These are phyloP conservation scores for Drosophila jambulina DNA, from an alignment of 1,140 invertebrate species.

Conservation along the genomic window DNA sequence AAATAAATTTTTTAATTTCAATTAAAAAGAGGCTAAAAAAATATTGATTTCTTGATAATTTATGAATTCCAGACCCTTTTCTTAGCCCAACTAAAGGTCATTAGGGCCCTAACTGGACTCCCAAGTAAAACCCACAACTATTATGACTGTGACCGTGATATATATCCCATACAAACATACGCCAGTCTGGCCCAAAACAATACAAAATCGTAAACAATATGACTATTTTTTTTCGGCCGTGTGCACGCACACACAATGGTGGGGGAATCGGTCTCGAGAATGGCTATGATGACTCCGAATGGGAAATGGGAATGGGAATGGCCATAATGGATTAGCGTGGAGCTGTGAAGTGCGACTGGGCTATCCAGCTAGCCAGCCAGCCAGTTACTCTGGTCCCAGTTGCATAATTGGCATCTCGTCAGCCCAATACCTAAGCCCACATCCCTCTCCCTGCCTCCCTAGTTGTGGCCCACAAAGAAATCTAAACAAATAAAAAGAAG, in stretches of 20 bases:
- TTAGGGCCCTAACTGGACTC: not conserved
- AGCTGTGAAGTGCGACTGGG: conserved; percentile 37
- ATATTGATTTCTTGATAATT: not conserved
- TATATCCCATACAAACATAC: not conserved
- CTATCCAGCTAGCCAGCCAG: not conserved
- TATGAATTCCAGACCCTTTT: not conserved
- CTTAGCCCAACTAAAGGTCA: not conserved
- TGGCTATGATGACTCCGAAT: not conserved
- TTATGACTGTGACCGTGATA: conserved; percentile 23
- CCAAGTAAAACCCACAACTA: not conserved
- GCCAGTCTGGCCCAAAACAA: conserved; percentile 5
- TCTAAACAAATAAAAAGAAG: conserved; percentile 23
- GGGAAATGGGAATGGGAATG: conserved; percentile 18
- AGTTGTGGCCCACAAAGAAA: conserved; percentile 26
- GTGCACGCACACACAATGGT: conserved; percentile 4
- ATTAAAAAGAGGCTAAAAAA: not conserved
- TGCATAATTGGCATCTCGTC: conserved; percentile 26
- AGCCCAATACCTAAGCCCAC: not conserved
- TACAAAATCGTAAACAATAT: conserved; percentile 11
- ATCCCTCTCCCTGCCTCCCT: not conserved
- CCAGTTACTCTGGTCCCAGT: not conserved
- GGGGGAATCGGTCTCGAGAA: conserved; percentile 10
- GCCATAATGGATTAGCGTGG: conserved; percentile 38
- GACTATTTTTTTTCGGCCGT: conserved; percentile 9
- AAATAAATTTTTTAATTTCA: not conserved